Percentiles rank a stretch among this genome's conserved stretches.
Evolutionary conservation across 2,797 vertebrate genomes (phyloP).

Genomic region (Ctenosaura bakeri): DNA sequence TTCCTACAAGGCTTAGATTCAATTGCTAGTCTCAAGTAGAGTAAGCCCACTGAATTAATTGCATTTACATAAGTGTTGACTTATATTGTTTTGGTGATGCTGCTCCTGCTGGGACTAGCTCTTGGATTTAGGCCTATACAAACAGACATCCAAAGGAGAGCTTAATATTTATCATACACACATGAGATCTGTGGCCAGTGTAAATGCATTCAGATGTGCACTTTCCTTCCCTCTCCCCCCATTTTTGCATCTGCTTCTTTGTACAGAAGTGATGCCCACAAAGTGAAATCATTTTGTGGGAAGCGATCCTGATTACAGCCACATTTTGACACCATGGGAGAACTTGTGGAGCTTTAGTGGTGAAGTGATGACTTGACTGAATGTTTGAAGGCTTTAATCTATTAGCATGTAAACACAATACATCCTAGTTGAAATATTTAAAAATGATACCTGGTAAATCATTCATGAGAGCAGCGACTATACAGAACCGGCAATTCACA

Average conservation of each 20-base stretch:
- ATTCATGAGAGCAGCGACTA: not conserved
- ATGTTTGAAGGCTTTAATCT: not conserved
- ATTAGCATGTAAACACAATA: not conserved
- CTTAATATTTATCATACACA: not conserved
- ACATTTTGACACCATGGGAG: not conserved
- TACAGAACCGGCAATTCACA: not conserved
- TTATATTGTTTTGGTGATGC: too few relatives aligned
- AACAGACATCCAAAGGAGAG: too few relatives aligned
- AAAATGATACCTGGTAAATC: not conserved
- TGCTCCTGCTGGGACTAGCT: too few relatives aligned
- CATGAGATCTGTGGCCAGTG: not conserved
- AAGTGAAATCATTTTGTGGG: not conserved
- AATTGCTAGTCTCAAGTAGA: too few relatives aligned
- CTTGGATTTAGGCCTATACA: too few relatives aligned
- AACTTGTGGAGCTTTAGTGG: not conserved
- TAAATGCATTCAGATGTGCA: not conserved
- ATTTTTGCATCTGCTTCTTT: not conserved
- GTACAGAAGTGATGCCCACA: not conserved
- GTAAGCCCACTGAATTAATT: too few relatives aligned
- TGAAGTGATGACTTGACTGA: not conserved
- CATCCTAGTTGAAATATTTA: slow-evolving; percentile 4
- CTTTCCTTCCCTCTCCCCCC: not conserved
- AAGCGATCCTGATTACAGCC: not conserved
- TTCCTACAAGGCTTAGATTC: too few relatives aligned
- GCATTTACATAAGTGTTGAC: too few relatives aligned